These are phyloP conservation scores for Ceratina japonica DNA, from an alignment of 1,140 invertebrate species.

Conservation along the genomic window DNA sequence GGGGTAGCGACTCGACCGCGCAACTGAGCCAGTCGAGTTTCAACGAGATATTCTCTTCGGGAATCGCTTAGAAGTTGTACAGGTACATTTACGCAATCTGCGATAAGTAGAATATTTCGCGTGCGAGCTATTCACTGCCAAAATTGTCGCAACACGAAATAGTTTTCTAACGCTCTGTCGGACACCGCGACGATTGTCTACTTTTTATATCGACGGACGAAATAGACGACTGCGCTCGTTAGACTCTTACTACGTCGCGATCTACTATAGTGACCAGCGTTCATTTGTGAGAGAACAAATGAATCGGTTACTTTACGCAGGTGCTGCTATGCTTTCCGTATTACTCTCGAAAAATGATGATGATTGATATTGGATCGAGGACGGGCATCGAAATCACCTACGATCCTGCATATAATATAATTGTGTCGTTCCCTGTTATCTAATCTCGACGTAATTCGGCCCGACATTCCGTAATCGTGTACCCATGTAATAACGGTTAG, in stretches of 20 bases:
- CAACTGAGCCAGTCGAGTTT: too few species aligned
- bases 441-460: constrained; percentile 28
- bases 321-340: not conserved
- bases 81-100: constrained; percentile 16
- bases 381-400: not conserved
- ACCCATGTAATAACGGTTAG: constrained; percentile 18
- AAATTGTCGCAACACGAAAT: constrained; percentile 8
- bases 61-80: constrained; percentile 29
- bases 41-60: too few species aligned
- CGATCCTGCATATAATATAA: not conserved
- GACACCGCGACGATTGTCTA: not conserved
- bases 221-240: too few species aligned
- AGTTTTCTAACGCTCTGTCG: not conserved
- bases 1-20: too few species aligned
- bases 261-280: too few species aligned
- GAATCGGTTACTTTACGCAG: too few species aligned
- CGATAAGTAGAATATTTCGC: constrained; percentile 1
- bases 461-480: constrained; percentile 3
- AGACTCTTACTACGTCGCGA: too few species aligned
- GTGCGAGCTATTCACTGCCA: constrained; percentile 46
- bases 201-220: not conserved
- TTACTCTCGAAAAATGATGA: not conserved
- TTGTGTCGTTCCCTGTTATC: not conserved
- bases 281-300: too few species aligned
- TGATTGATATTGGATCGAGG: not conserved